These are phyloP conservation scores for Apogon hyalosoma DNA, from an alignment of 2,797 vertebrate species.

Conservation along the genomic window DNA sequence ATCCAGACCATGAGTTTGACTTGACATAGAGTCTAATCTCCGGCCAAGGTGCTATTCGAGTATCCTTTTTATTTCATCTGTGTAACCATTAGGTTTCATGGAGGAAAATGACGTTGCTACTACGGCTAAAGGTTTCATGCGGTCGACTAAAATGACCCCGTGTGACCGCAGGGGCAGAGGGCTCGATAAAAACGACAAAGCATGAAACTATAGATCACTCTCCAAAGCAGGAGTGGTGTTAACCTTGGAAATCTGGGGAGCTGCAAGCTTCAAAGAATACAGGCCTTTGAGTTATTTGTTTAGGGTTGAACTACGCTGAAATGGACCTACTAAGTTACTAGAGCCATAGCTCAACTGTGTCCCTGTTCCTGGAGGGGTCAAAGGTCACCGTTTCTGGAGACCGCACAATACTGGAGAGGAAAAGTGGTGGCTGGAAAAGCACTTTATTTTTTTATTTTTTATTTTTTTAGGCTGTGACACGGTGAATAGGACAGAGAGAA, in stretches of 20 bases:
- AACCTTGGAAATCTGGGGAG: constrained; percentile 63
- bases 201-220: constrained; percentile 74
- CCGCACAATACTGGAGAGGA: constrained; percentile 20
- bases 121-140: constrained; percentile 42
- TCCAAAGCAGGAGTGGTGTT: constrained; percentile 56
- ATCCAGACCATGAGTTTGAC: constrained; percentile 34
- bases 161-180: constrained; percentile 52
- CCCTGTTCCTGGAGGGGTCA: constrained; percentile 63
- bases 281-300: constrained; percentile 71
- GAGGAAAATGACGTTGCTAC: constrained; percentile 41
- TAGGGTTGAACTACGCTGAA: constrained; percentile 54
- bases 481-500: background rate
- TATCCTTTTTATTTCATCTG: constrained; percentile 41
- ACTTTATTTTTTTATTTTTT: constrained; percentile 10
- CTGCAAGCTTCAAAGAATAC: constrained; percentile 68
- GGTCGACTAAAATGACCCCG: constrained; percentile 56
- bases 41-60: constrained; percentile 30
- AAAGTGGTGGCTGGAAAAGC: constrained; percentile 11
- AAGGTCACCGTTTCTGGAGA: constrained; percentile 54
- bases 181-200: constrained; percentile 73
- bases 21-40: constrained; percentile 24
- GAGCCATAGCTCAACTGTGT: constrained; percentile 51
- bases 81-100: constrained; percentile 34
- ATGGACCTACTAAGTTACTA: constrained; percentile 61
- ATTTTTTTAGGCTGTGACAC: too few species aligned